Evolutionary conservation across 2,797 vertebrate genomes (phyloP).

Genomic region (Gadopsis marmoratus): DNA sequence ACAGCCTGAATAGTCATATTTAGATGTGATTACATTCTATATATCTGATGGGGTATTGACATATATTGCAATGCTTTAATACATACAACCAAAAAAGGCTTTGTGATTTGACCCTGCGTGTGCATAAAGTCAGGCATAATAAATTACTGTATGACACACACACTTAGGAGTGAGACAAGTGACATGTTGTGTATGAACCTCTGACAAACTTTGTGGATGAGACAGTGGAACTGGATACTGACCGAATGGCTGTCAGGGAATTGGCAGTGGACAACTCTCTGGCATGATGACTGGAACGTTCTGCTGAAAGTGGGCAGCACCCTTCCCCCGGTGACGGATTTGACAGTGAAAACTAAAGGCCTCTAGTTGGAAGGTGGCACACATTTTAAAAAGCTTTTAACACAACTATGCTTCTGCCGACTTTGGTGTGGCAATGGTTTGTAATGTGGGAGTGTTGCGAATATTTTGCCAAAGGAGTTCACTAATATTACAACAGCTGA

Average conservation of each 20-base stretch:
- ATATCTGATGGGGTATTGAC: constrained; percentile 79
- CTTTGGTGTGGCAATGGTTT: not conserved
- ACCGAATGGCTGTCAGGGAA: constrained; percentile 62
- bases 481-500: not conserved
- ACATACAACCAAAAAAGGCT: constrained; percentile 55
- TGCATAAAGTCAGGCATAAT: constrained; percentile 39
- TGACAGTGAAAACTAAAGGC: constrained; percentile 45
- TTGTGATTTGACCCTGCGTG: constrained; percentile 54
- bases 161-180: constrained; percentile 47
- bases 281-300: constrained; percentile 60
- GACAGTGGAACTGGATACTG: constrained; percentile 53
- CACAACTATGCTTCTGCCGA: not conserved
- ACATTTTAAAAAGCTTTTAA: not conserved
- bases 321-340: constrained; percentile 23
- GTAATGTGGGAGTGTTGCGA: not conserved
- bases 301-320: constrained; percentile 37
- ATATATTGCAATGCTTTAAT: constrained; percentile 81
- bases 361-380: constrained; percentile 45
- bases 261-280: constrained; percentile 79
- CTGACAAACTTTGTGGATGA: constrained; percentile 61
- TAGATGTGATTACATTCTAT: constrained; percentile 69
- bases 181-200: constrained; percentile 55
- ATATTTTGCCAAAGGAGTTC: too few relatives aligned
- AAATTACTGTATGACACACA: constrained; percentile 59
- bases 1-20: constrained; percentile 55